Evolutionary conservation across 2,888 invertebrate species (phyloP), one percentile per base, ranked within the genome.

Genomic region (Nipponacmea schrenckii): DNA sequence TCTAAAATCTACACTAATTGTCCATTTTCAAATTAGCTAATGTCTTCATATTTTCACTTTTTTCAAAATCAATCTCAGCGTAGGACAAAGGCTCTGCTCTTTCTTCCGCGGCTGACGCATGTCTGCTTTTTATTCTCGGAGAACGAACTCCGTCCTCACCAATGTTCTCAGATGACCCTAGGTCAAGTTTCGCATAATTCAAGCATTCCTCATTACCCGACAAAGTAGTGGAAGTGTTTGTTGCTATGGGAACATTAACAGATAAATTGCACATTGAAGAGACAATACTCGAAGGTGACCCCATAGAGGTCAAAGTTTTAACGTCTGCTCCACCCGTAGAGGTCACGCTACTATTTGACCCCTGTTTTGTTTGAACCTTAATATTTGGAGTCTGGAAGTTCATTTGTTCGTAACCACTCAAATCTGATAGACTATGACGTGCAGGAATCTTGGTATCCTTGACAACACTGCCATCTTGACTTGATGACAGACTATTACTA

Each of bases 41-140:
- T 69, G 76, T 77, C 67, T 82, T 80, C 68, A 84, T 72, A 65
- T 82, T 88, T 76, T 88, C 88, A 1, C 87, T 87, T 74, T 86
- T 88, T 27, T 83, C 79, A 76, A 89, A 89, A 80, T 89, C 89
- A 65, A 89, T 89, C 72, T 87, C 79, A 44, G 88, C 89, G 78
- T 89, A 89, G 26, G 83, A 80, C 24, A 84, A 71, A 10, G 74
- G 73, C 20, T 74, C 74, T 15, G 74, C 70, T 20, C 74, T 67
- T 15, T 81, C 81, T 31, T 81, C 80, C 0, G 79, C 70, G 3
- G 77, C 74, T 5, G 83, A 80, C 8, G 81, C 78, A 62, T 82
- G 80, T 10, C 83, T 68, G 64, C 80, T 81, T 68, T 83, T 83
- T n/a, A 79, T 75, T 2, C 80, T 71, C 1, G 82, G 82, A 8